Conservation (phyloP, 2,113 vertebrate genomes). For the Pterocles gutturalis region DNA sequence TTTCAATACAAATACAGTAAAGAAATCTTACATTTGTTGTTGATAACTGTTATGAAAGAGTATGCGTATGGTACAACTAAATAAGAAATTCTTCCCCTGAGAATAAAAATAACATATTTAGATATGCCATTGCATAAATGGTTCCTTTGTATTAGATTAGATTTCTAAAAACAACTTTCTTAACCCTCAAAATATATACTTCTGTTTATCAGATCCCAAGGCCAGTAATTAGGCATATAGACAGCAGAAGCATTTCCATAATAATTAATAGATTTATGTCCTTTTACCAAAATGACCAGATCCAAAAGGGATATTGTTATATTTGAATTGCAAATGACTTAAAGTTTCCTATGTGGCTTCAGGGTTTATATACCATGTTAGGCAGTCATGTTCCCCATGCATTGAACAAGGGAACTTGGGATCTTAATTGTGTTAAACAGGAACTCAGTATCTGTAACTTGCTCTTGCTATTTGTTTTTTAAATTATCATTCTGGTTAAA, state of each 20-base stretch:
- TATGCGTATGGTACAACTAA: background rate
- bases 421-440: background rate
- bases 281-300: background rate
- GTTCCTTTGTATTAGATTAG: background rate
- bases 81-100: background rate
- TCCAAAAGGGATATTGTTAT: background rate
- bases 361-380: background rate
- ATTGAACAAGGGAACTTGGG: background rate
- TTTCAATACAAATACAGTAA: background rate
- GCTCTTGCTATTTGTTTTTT: background rate
- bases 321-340: background rate
- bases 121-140: background rate
- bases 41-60: background rate
- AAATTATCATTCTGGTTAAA: background rate
- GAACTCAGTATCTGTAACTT: accelerated
- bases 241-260: background rate
- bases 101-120: background rate
- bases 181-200: background rate
- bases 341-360: background rate
- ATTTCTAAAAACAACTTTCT: background rate
- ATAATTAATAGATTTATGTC: background rate
- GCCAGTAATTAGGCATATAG: background rate
- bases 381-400: background rate
- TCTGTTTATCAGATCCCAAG: background rate
- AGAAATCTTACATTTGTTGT: background rate